Base-by-base conservation (phyloP, 2,888 invertebrate genomes). In the Hyalella azteca region DNA sequence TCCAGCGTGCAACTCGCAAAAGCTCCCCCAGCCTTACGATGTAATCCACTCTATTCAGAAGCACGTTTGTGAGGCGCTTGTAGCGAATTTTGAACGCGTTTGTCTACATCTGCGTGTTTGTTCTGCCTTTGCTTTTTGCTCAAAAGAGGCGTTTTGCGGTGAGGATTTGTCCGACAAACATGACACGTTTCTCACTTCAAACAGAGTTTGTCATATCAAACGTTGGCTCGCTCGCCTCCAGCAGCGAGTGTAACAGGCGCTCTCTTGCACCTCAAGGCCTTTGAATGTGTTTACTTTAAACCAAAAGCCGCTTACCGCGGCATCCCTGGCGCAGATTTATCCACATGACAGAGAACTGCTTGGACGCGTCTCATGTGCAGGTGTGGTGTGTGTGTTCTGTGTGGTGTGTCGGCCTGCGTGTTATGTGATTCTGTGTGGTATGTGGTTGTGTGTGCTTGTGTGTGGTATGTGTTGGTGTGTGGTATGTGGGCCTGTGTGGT, bases 181-280 rank as follows among this genome's bases (percentile, higher is more conserved):
- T 36, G 39, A 36, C 66, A 36, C 39, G 66, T 66, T 66, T 66
- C 39, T 36, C 39, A 66, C 66, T 15, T 66, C 66, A 36, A 66
- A 66, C 66, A 66, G 36, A 36, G 66, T 66, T 29, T 66, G 66
- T 66, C 39, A 36, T 66, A 66, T 66, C 66, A 66, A 66, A 66
- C 66, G 66, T 11, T 39, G 1, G 66, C 66, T 7, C 45, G 9
- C 45, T 45, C 19, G 66, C 36, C 66, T 19, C 15, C 32, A 36
- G 13, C 66, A 45, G 9, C 5, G 54, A 54, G 66, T 36, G 13
- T 15, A 66, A 36, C 66, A 66, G 66, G 7, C 15, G 36, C 19
- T 66, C n/a, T n/a, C 15, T 19, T 13, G 66, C 19, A 15, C 54
- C 54, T 54, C 54, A 54, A 54, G 54, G 19, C 66, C 36, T 66